Conservation (phyloP, 2,113 vertebrate genomes). For the Cephalopterus ornatus region DNA sequence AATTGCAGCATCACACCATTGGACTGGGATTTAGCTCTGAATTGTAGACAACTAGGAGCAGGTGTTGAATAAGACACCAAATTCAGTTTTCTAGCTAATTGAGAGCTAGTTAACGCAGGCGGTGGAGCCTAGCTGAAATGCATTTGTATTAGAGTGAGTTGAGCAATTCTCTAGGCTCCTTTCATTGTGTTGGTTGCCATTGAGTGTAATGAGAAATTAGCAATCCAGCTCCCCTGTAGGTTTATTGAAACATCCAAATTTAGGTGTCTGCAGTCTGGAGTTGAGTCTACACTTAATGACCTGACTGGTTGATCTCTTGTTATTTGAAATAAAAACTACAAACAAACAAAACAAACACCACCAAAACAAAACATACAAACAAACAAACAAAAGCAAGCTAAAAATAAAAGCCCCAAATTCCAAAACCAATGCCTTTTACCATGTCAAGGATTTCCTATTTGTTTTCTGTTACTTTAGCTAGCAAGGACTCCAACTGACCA, state of each 20-base stretch:
- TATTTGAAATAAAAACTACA: not conserved
- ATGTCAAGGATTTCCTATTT: not conserved
- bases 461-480: not conserved
- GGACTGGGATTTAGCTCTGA: not conserved
- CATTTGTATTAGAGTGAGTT: not conserved
- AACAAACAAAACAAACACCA: not conserved
- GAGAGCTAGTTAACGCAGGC: not conserved
- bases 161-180: not conserved
- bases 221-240: not conserved
- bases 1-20: not conserved
- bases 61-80: conserved; percentile 8
- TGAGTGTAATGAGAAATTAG: not conserved
- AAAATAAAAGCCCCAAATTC: no score
- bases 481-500: not conserved
- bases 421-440: not conserved
- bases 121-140: not conserved
- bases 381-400: not conserved
- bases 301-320: not conserved
- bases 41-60: not conserved
- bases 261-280: not conserved
- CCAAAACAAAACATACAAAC: not conserved
- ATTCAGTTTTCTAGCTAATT: conserved; percentile 33
- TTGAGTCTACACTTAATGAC: not conserved
- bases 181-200: not conserved
- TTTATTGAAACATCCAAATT: not conserved